These are phyloP conservation scores for Panthera tigris DNA, from an alignment of 2,113 vertebrate species.

Conservation along the genomic window DNA sequence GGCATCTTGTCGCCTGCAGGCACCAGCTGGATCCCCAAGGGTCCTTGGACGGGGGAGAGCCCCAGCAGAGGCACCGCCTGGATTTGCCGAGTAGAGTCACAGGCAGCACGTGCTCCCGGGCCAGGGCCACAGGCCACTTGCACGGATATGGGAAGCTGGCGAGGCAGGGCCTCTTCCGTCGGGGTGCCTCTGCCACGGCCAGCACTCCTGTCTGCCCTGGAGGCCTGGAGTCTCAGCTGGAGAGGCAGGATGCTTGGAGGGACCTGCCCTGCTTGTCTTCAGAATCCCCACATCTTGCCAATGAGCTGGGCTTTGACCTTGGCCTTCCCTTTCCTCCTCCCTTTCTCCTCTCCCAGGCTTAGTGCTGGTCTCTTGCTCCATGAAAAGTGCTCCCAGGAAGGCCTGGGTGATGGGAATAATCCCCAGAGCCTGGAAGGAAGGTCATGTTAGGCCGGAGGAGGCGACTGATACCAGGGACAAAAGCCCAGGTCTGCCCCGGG, in stretches of 20 bases:
- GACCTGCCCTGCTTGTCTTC: background rate
- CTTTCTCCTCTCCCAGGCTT: conserved; percentile 20
- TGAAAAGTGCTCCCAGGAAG: background rate
- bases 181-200: background rate
- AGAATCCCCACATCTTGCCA: background rate
- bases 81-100: background rate
- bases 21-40: background rate
- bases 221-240: background rate
- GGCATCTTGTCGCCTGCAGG: background rate
- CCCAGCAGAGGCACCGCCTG: accelerated
- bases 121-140: background rate
- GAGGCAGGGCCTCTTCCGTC: accelerated
- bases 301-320: background rate
- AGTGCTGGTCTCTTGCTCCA: background rate
- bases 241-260: background rate
- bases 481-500: background rate
- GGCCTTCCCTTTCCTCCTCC: background rate
- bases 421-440: conserved; percentile 42
- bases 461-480: accelerated
- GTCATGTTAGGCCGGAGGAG: background rate
- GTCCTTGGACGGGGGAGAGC: background rate
- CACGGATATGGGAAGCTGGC: background rate
- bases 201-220: background rate
- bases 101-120: background rate
- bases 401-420: background rate